These are phyloP conservation scores for Drosophila ohnishii DNA, from an alignment of 1,140 invertebrate genomes.

Conservation along the genomic window DNA sequence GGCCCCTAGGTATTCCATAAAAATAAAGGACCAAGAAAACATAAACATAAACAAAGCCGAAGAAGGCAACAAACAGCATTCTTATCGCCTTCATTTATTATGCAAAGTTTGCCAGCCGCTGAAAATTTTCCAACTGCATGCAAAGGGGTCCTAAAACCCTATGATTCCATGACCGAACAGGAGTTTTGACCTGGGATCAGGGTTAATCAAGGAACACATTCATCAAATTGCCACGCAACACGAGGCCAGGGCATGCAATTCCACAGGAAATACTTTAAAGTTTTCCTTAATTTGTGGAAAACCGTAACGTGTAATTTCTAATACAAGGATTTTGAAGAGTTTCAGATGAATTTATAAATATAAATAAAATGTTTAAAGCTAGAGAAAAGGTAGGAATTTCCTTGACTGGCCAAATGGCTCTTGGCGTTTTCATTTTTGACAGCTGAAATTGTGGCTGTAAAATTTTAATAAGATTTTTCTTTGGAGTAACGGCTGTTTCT, in stretches of 20 bases:
- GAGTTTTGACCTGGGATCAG: constrained; percentile 17
- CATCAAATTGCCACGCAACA: constrained; percentile 77
- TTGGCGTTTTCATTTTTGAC: constrained; percentile 6
- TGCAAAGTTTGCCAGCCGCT: constrained; percentile 57
- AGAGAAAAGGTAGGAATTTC: neutral
- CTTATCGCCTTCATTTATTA: constrained; percentile 71
- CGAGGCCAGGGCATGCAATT: constrained; percentile 54
- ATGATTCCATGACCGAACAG: neutral
- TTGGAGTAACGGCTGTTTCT: constrained; percentile 36
- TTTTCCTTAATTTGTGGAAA: constrained; percentile 5
- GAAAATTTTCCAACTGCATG: constrained; percentile 58
- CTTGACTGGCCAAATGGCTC: neutral
- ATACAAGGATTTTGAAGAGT: neutral
- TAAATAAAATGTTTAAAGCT: neutral
- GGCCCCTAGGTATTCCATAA: constrained; percentile 53
- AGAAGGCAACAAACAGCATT: constrained; percentile 26
- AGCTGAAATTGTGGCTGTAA: constrained; percentile 26
- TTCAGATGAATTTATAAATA: neutral
- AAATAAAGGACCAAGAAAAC: constrained; percentile 44
- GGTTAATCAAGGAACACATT: constrained; percentile 71
- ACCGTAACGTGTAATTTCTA: neutral
- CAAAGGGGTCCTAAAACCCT: constrained; percentile 8
- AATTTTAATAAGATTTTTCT: constrained; percentile 52
- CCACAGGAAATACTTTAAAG: constrained; percentile 12
- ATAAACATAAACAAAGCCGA: constrained; percentile 48